Evolutionary conservation across 2,888 invertebrate species (phyloP), one percentile per base, ranked within the genome.

Genomic region (Sesia apiformis): DNA sequence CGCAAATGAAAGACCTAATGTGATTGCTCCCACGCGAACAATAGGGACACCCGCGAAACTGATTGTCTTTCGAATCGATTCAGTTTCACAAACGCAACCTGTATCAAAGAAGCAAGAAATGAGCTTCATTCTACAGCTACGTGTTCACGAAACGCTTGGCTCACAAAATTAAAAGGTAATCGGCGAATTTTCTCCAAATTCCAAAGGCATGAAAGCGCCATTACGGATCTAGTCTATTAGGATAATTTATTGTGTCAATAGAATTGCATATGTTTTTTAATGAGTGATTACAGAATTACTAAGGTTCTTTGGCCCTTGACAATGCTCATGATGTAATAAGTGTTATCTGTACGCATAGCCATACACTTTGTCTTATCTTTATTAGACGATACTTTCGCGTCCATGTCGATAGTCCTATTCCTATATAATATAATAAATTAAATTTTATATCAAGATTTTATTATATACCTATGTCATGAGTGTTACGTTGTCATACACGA

Each of bases 21-120:
- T 66, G 73, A 78, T 77, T 72, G 71, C 74, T 85, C 84, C 78
- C 85, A 85, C 81, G 78, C 76, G 60, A 77, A 85, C 85, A 86
- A 86, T 85, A 74, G 80, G 75, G 69, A 74, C 72, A 68, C 74
- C 70, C 71, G 76, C 72, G 70, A 76, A 72, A 74, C 71, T 69
- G 74, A 82, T 81, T 82, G 78, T 79, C 72, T 79, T 74, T 63
- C 59, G 69, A 75, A 80, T 80, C 74, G 77, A 81, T 81, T 82
- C 72, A 67, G 71, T 86, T 85, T 85, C 85, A 74, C 84, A 70
- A 70, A 69, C 63, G 58, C 64, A 59, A 64, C 56, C 64, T 65
- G 65, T 54, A 58, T 55, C 53, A 69, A 38, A 76, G 66, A 65
- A 71, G 62, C 74, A 71, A 72, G 72, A 75, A 76, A 78, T 76